Conservation (phyloP, 2,888 invertebrate species). For the Cerastis leucographa region DNA sequence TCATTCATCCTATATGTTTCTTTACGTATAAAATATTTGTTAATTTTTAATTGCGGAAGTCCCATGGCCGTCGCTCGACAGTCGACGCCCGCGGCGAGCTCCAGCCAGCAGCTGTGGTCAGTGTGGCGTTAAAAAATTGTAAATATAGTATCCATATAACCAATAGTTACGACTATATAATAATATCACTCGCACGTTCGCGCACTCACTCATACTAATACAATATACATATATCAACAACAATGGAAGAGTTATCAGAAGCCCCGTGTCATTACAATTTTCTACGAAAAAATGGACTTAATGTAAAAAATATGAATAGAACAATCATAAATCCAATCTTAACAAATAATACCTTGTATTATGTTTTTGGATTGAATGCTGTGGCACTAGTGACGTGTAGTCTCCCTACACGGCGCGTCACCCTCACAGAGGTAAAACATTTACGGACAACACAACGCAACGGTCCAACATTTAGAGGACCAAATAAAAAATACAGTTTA, state of each 20-base stretch:
- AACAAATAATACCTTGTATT: slow-evolving; percentile 70
- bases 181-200: slow-evolving; percentile 76
- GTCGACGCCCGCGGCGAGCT: slow-evolving; percentile 24
- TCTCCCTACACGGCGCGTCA: slow-evolving; percentile 42
- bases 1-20: slow-evolving; percentile 47
- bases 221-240: slow-evolving; percentile 79
- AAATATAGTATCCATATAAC: slow-evolving; percentile 74
- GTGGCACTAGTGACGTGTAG: slow-evolving; percentile 46
- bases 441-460: slow-evolving; percentile 72
- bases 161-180: slow-evolving; percentile 64
- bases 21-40: slow-evolving; percentile 63
- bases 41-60: slow-evolving; percentile 37
- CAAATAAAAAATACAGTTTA: slow-evolving; percentile 37
- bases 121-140: slow-evolving; percentile 66
- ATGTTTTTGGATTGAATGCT: slow-evolving; percentile 53
- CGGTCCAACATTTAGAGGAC: slow-evolving; percentile 53
- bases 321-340: slow-evolving; percentile 62
- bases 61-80: slow-evolving; percentile 22
- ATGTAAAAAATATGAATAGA: slow-evolving; percentile 61
- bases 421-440: slow-evolving; percentile 78
- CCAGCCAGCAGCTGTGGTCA: slow-evolving; percentile 59
- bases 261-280: slow-evolving; percentile 79
- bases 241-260: slow-evolving; percentile 88
- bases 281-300: slow-evolving; percentile 71
- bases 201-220: slow-evolving; percentile 74